These are phyloP conservation scores for Sarcophaga variegata DNA, from an alignment of 2,888 invertebrate species.

Conservation along the genomic window DNA sequence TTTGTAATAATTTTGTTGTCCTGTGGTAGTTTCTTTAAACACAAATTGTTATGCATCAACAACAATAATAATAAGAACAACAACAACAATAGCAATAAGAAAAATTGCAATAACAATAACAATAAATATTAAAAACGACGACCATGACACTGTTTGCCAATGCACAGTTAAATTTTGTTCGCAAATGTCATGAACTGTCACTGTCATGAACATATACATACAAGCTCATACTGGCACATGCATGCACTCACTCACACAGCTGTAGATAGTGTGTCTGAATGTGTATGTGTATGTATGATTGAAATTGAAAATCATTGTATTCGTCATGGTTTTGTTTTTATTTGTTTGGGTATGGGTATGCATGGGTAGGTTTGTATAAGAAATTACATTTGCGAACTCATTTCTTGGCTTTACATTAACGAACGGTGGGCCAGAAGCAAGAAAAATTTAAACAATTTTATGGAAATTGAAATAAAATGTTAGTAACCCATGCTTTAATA, in stretches of 20 bases:
- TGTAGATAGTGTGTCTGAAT: background rate
- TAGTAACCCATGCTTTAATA: too few relatives aligned
- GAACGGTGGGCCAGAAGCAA: too few relatives aligned
- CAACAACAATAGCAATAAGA: background rate
- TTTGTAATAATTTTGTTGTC: background rate
- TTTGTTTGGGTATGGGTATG: background rate
- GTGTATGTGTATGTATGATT: slow-evolving; percentile 3
- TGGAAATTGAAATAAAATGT: too few relatives aligned
- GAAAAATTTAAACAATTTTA: too few relatives aligned
- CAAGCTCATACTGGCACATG: background rate
- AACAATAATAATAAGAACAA: background rate
- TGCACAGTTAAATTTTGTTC: slow-evolving; percentile 32
- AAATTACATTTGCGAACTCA: too few relatives aligned
- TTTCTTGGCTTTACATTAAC: too few relatives aligned
- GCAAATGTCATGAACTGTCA: slow-evolving; percentile 64
- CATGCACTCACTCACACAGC: slow-evolving; percentile 7
- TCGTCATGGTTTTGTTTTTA: background rate
- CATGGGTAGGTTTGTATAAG: background rate
- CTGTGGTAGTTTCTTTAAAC: background rate
- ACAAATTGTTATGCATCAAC: background rate
- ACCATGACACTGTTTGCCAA: slow-evolving; percentile 60
- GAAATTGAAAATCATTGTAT: too few relatives aligned
- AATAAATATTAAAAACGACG: background rate
- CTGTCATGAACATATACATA: slow-evolving; percentile 12
- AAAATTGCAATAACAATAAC: background rate